A percentile compares a stretch with the other conserved stretches of the same genome.
Evolutionary conservation across 2,113 vertebrate genomes (phyloP).

Genomic region (Miniopterus natalensis): DNA sequence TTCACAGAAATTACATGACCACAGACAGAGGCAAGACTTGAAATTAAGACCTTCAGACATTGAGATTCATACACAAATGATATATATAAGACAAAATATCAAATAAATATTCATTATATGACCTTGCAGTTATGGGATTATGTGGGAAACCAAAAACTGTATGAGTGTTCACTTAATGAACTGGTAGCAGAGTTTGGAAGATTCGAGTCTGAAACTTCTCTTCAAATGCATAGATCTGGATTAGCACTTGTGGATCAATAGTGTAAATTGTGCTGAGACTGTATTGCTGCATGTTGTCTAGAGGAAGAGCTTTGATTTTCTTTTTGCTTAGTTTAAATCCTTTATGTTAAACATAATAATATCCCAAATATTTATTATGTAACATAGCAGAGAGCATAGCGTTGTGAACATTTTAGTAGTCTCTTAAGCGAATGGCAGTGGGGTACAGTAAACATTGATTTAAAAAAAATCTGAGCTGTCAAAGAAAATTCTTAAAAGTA

Average conservation of each 20-base stretch:
- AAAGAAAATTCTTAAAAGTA: slow-evolving; percentile 15
- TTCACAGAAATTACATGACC: background rate
- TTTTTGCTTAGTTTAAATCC: slow-evolving; percentile 32
- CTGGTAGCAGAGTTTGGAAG: background rate
- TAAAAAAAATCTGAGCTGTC: slow-evolving; percentile 54
- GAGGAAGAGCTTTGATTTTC: background rate
- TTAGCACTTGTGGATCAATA: background rate
- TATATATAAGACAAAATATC: background rate
- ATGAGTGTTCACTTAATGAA: background rate
- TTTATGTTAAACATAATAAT: background rate
- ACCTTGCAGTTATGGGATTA: background rate
- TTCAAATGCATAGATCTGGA: background rate
- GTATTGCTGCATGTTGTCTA: background rate
- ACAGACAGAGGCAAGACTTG: background rate
- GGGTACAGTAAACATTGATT: background rate
- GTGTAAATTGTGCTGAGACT: background rate
- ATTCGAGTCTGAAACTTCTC: background rate
- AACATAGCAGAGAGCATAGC: background rate
- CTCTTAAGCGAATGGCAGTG: background rate
- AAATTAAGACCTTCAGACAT: background rate
- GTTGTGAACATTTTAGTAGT: background rate
- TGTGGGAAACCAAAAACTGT: background rate
- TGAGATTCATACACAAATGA: background rate
- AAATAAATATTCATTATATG: background rate
- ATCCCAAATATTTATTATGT: background rate